These are phyloP conservation scores for Empis livida DNA, from an alignment of 2,888 invertebrate genomes.

Conservation along the genomic window DNA sequence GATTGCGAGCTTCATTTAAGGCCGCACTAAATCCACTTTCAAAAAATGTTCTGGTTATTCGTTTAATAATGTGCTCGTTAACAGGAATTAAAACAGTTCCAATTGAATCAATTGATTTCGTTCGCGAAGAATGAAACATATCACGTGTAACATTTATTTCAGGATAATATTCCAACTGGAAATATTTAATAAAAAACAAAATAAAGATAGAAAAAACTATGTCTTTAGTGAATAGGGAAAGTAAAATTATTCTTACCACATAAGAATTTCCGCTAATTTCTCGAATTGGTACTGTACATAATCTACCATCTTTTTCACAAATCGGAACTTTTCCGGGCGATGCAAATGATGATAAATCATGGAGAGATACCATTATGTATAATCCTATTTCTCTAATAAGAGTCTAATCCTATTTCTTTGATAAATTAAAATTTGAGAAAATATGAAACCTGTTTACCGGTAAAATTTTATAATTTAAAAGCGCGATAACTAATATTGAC, in stretches of 20 bases:
- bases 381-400: no score
- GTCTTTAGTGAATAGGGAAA: background rate
- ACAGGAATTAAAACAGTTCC: conserved; percentile 47
- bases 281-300: conserved; percentile 43
- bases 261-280: conserved; percentile 26
- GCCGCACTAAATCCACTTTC: conserved; percentile 62
- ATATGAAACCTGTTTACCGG: no score
- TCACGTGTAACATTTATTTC: conserved; percentile 50
- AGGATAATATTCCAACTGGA: conserved; percentile 51
- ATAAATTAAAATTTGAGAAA: no score
- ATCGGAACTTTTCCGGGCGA: conserved; percentile 42
- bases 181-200: conserved; percentile 3
- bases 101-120: conserved; percentile 36
- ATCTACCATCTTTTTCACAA: conserved; percentile 50
- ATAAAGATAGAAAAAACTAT: no score
- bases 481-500: no score
- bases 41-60: conserved; percentile 60
- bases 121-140: conserved; percentile 42
- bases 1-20: conserved; percentile 46
- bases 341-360: conserved; percentile 41
- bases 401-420: no score
- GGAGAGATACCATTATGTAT: conserved; percentile 38
- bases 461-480: no score
- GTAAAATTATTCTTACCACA: conserved; percentile 35
- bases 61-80: conserved; percentile 59